Base-by-base conservation (phyloP, 1,140 invertebrate genomes). In the Myzus persicae region DNA sequence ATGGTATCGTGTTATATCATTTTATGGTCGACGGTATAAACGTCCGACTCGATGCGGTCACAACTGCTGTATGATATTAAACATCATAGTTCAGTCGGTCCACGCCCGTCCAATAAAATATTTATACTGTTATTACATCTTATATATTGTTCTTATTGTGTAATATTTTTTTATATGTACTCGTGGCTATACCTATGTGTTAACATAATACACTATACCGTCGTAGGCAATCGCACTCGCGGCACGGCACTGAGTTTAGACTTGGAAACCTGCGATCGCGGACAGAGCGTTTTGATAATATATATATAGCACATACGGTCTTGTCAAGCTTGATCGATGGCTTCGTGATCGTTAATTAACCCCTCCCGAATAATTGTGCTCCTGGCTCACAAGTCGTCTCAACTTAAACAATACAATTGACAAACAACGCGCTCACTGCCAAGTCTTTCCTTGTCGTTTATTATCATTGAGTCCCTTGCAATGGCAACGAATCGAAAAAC, bases 11-110 rank as follows among this genome's bases (percentile, higher is more conserved):
- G 31, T n/a, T n/a, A 76, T 76, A 76, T n/a, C n/a, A n/a, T 76
- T 76, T 76, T 76, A 76, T 76, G 59, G 59, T n/a, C 14, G 59
- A 76, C 59, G 59, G n/a, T n/a, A 76, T 76, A 76, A 76, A n/a
- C 59, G 31, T n/a, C 26, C 31, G 31, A 67, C 31, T 8, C 31
- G 14, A 76, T 76, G 14, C 14, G 59, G 59, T n/a, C 59, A 59
- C 46, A 48, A 24, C 31, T n/a, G 4, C 31, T n/a, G 4, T 76
- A 67, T 11, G n/a, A n/a, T 67, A 67, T 76, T n/a, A 76, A 76
- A 76, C 59, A 59, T 31, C n/a, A 76, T 9, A 67, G 59, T 67
- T 67, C 59, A 31, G 59, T n/a, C 59, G 31, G 59, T 76, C 59
- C 59, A 76, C n/a, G 5, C 59, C n/a, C 59, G 5, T 76, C 14